Evolutionary conservation across 2,888 invertebrate genomes (phyloP).

Genomic region (Oeneis ivallda): DNA sequence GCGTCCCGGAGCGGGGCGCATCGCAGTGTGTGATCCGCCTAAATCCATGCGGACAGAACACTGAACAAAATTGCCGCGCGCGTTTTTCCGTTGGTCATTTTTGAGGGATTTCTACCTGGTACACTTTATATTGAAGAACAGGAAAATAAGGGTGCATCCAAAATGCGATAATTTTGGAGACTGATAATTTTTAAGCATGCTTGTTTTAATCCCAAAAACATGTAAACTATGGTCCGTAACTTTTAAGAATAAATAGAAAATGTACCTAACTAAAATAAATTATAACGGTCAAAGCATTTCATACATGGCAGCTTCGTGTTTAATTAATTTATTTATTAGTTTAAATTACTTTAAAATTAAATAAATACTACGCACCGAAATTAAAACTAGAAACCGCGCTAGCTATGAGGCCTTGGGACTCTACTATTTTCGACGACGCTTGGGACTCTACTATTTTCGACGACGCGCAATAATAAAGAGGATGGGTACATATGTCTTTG

Average conservation of each 20-base stretch:
- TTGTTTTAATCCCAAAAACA: background rate
- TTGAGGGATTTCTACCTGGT: too few relatives aligned
- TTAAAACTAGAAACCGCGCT: slow-evolving; percentile 16
- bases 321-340: slow-evolving; percentile 11
- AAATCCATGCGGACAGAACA: too few relatives aligned
- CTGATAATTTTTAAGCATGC: background rate
- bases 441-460: background rate
- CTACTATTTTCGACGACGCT: background rate
- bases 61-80: too few relatives aligned
- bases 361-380: slow-evolving; percentile 34
- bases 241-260: slow-evolving; percentile 22
- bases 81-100: too few relatives aligned
- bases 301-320: slow-evolving; percentile 34
- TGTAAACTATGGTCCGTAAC: background rate
- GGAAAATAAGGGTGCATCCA: background rate
- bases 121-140: too few relatives aligned
- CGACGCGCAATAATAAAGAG: background rate
- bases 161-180: background rate
- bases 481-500: background rate
- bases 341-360: slow-evolving; percentile 28
- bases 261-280: slow-evolving; percentile 32
- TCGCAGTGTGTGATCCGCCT: too few relatives aligned
- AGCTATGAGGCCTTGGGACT: background rate
- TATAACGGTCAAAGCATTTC: slow-evolving; percentile 33
- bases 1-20: too few relatives aligned